phyloP scores from a whole-genome alignment of 2,888 invertebrate genomes.

The Iselma pallidipennis region DNA sequence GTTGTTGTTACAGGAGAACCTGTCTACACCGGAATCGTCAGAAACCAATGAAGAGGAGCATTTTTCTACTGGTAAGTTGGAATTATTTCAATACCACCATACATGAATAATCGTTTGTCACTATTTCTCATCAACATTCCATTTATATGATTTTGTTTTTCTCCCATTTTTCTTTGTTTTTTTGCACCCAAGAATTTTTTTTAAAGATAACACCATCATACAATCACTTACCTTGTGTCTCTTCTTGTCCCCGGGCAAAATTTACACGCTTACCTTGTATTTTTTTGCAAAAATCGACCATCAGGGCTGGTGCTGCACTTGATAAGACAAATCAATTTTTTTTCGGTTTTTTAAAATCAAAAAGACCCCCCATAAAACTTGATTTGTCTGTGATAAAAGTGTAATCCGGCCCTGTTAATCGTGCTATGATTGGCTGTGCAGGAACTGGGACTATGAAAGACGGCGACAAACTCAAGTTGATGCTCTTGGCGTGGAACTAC shows the following conservation, averaged over 20 bases:
- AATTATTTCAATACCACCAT: neutral
- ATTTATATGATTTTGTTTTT: neutral
- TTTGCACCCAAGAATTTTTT: neutral
- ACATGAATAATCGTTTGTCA: neutral
- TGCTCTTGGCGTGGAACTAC: slow-evolving; percentile 88
- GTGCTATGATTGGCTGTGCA: slow-evolving; percentile 57
- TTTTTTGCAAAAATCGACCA: slow-evolving; percentile 21
- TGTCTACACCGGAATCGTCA: slow-evolving; percentile 68
- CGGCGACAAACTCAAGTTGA: slow-evolving; percentile 85
- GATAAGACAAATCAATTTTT: neutral
- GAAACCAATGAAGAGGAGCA: slow-evolving; percentile 74
- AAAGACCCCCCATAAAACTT: no score
- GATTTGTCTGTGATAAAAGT: neutral
- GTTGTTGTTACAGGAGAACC: slow-evolving; percentile 68
- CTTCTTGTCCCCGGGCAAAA: slow-evolving; percentile 25
- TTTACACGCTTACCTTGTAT: slow-evolving; percentile 29
- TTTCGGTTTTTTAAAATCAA: no score
- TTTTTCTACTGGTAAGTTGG: slow-evolving; percentile 64
- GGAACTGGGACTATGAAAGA: slow-evolving; percentile 70
- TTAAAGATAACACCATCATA: neutral
- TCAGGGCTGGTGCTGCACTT: slow-evolving; percentile 44
- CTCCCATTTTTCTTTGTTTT: slow-evolving; percentile 11
- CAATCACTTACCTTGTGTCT: slow-evolving; percentile 31
- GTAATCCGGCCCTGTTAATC: slow-evolving; percentile 55
- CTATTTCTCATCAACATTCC: neutral